These are phyloP conservation scores for Listrodromus nycthemerus DNA, from an alignment of 2,888 invertebrate species.

Conservation along the genomic window DNA sequence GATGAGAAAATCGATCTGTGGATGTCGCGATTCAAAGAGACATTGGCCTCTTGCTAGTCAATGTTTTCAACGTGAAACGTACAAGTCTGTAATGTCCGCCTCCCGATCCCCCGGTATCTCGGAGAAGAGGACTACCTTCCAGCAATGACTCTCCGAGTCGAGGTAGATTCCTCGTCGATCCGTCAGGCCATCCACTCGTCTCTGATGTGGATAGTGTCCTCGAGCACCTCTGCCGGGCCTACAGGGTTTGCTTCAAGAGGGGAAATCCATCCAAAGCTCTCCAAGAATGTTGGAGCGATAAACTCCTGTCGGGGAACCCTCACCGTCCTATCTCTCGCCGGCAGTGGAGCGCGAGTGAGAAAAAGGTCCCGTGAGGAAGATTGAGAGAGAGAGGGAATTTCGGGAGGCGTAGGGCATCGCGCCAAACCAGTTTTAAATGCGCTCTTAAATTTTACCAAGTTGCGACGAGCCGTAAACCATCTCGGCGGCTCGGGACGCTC, in stretches of 20 bases:
- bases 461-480: conserved; percentile 84
- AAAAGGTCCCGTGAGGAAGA: conserved; percentile 58
- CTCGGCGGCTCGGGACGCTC: conserved; percentile 77
- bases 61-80: background rate
- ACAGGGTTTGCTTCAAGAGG: conserved; percentile 75
- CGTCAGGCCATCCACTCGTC: conserved; percentile 33
- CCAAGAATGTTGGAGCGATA: conserved; percentile 83
- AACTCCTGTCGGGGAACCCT: conserved; percentile 81
- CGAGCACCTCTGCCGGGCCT: conserved; percentile 35
- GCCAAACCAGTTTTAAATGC: conserved; percentile 85
- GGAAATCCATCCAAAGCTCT: conserved; percentile 82
- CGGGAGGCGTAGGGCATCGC: conserved; percentile 82
- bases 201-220: conserved; percentile 55
- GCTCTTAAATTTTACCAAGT: conserved; percentile 84
- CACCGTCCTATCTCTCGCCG: conserved; percentile 79
- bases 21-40: conserved; percentile 17
- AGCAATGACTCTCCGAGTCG: conserved; percentile 37
- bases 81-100: conserved; percentile 19
- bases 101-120: conserved; percentile 17
- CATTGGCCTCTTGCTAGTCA: conserved; percentile 5
- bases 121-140: conserved; percentile 29
- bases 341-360: conserved; percentile 72
- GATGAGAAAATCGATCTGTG: conserved; percentile 20
- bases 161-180: conserved; percentile 54
- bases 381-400: conserved; percentile 69